A percentile compares a stretch with the other conserved stretches of the same genome.
phyloP scores from a whole-genome alignment of 2,888 invertebrate genomes.

The Plagodis dolabraria region DNA sequence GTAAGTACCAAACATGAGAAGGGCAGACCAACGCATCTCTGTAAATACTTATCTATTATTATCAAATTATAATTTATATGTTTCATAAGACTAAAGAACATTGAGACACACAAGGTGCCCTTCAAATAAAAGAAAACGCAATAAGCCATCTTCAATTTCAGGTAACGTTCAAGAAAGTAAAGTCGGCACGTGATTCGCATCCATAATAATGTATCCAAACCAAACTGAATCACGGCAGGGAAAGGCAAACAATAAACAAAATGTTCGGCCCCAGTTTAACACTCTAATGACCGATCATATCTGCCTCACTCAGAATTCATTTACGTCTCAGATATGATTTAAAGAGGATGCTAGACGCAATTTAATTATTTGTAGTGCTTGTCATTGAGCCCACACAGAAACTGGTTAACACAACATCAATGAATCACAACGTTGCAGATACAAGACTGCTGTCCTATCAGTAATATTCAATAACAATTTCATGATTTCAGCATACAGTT shows the following conservation, averaged over 20 bases:
- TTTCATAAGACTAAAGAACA: no score
- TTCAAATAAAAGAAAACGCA: conserved; percentile 15
- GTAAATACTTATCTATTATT: no score
- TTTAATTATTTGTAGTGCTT: conserved; percentile 76
- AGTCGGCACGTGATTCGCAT: conserved; percentile 27
- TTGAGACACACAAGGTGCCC: neutral
- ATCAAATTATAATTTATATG: no score
- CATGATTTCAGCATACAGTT: conserved; percentile 31
- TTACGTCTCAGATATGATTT: conserved; percentile 69
- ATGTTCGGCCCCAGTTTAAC: conserved; percentile 30
- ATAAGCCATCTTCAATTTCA: conserved; percentile 28
- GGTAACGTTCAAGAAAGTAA: conserved; percentile 29
- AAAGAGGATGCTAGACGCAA: conserved; percentile 72
- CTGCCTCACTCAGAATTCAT: conserved; percentile 48
- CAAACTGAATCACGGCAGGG: conserved; percentile 29
- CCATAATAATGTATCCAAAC: conserved; percentile 23
- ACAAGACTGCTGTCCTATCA: conserved; percentile 49
- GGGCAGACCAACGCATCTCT: no score
- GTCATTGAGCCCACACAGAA: conserved; percentile 76
- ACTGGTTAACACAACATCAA: conserved; percentile 77
- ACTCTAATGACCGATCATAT: conserved; percentile 44
- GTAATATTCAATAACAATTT: conserved; percentile 45
- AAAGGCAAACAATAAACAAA: conserved; percentile 34
- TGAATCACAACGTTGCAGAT: conserved; percentile 61
- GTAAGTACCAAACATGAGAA: no score